These are phyloP conservation scores for Cephonodes hylas DNA, from an alignment of 2,888 invertebrate species.

Conservation along the genomic window DNA sequence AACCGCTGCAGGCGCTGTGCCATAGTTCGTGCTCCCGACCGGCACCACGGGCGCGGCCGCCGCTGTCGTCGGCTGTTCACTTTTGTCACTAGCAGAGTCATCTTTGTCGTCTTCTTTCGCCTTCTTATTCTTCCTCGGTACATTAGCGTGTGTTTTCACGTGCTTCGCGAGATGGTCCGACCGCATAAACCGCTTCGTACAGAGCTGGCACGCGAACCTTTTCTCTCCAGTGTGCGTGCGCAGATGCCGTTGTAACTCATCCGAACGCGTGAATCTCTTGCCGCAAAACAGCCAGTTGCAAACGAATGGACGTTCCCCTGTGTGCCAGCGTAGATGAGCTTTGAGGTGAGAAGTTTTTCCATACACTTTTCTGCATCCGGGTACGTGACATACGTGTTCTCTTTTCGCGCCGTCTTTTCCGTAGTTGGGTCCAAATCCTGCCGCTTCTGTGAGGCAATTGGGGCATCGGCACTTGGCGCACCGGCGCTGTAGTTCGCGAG, in stretches of 20 bases:
- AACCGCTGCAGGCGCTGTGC: slow-evolving; percentile 51
- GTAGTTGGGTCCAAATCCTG: slow-evolving; percentile 86
- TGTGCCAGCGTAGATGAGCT: slow-evolving; percentile 96
- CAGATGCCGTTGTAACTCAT: slow-evolving; percentile 93
- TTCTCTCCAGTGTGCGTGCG: slow-evolving; percentile 96
- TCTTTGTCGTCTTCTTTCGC: slow-evolving; percentile 68
- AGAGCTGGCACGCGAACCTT: slow-evolving; percentile 91
- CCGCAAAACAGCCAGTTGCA: slow-evolving; percentile 95
- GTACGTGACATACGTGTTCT: slow-evolving; percentile 92
- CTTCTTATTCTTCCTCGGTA: slow-evolving; percentile 76
- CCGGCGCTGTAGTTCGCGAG: slow-evolving; percentile 83
- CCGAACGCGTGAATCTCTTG: slow-evolving; percentile 94
- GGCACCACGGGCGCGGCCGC: slow-evolving; percentile 28
- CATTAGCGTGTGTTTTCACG: slow-evolving; percentile 91
- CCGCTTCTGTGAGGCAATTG: slow-evolving; percentile 91
- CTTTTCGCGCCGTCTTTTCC: slow-evolving; percentile 89
- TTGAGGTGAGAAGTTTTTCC: slow-evolving; percentile 97
- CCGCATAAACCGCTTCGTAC: slow-evolving; percentile 94
- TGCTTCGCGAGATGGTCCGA: slow-evolving; percentile 97
- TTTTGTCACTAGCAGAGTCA: slow-evolving; percentile 52
- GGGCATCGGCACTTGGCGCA: slow-evolving; percentile 90
- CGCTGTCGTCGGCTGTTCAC: slow-evolving; percentile 27
- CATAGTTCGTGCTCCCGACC: slow-evolving; percentile 60
- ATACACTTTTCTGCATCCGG: slow-evolving; percentile 93
- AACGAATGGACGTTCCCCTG: slow-evolving; percentile 94